Base-by-base conservation (phyloP, 2,113 vertebrate genomes). In the Tricholaema leucomelas region DNA sequence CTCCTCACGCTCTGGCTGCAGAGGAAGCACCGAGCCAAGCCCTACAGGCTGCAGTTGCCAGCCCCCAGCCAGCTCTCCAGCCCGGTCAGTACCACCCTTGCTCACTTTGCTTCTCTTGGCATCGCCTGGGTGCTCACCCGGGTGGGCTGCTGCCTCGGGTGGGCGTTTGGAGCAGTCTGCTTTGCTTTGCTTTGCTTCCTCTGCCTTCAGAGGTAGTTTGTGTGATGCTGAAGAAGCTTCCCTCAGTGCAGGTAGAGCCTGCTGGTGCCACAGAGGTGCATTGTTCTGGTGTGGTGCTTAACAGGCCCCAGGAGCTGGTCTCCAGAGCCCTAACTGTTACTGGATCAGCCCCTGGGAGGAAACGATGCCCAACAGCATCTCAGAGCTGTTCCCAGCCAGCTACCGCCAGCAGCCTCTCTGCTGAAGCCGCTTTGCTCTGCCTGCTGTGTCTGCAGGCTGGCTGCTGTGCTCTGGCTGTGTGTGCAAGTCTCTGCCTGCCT, bases 1-100 rank as follows among this genome's bases (percentile, higher is more conserved):
- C 95, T 98, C 73, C 96, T 98, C 50, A n/a, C 85, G 7, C 96
- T 97, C 19, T 97, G 97, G 97, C 95, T 98, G 65, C 97, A 96
- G 67, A 97, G 97, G 94, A 98, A 97, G 56, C 97, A 97, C 8
- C 96, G 97, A 93, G 91, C 97, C 52, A 97, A 97, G 93, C 92
- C 92, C 69, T 91, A 92, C 93, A 91, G 94, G 42, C 94, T 96
- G 36, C 92, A 96, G 44, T 81, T 97, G 88, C 96, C 97, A 23
- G 90, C 83, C 40, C 87, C 96, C 76, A 40, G 90, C 95, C 95
- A 58, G 50, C 84, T 91, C 93, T 3, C 82, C 97, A 60, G 94
- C 95, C 92, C 46, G 97, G 98, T 98, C 88, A 98, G 98, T 98
- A 95, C 66, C 46, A 33, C 25, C 33, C 20, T 76, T 2, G 9